Evolutionary conservation across 2,888 invertebrate genomes (phyloP).

Genomic region (Pristionchus mayeri): DNA sequence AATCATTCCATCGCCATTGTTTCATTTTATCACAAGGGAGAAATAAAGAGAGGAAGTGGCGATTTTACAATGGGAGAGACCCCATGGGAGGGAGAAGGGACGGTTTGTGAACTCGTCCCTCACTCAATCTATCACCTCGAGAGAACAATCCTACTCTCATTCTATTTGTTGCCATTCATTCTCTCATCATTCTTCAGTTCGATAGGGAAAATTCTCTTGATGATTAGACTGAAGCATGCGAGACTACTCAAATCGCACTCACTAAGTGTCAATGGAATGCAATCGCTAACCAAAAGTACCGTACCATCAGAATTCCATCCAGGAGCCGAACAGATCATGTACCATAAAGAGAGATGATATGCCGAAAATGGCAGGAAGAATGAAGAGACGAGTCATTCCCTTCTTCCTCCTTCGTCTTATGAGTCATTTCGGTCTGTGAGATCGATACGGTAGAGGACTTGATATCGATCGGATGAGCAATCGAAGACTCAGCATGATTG

Average conservation of each 20-base stretch:
- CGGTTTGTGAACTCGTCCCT: conserved; percentile 10
- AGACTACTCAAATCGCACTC: background rate
- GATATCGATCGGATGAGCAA: too few species aligned
- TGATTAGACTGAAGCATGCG: background rate
- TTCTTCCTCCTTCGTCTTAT: too few species aligned
- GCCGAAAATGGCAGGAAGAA: conserved; percentile 74
- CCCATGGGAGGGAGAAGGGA: background rate
- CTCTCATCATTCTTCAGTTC: background rate
- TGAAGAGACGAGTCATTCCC: conserved; percentile 73
- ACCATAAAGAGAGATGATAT: conserved; percentile 71
- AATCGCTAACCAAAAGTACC: background rate
- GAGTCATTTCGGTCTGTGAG: too few species aligned
- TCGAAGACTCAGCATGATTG: too few species aligned
- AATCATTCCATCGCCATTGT: too few species aligned
- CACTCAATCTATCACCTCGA: background rate
- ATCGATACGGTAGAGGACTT: too few species aligned
- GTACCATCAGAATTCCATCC: conserved; percentile 70
- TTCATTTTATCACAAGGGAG: background rate
- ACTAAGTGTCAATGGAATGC: background rate
- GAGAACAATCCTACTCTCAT: background rate
- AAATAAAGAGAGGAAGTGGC: conserved; percentile 3
- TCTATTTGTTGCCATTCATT: background rate
- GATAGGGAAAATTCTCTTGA: background rate
- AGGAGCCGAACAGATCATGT: conserved; percentile 72
- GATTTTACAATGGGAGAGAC: conserved; percentile 1